Base-by-base conservation (phyloP, 2,113 vertebrate genomes). In the Grammomys surdaster region DNA sequence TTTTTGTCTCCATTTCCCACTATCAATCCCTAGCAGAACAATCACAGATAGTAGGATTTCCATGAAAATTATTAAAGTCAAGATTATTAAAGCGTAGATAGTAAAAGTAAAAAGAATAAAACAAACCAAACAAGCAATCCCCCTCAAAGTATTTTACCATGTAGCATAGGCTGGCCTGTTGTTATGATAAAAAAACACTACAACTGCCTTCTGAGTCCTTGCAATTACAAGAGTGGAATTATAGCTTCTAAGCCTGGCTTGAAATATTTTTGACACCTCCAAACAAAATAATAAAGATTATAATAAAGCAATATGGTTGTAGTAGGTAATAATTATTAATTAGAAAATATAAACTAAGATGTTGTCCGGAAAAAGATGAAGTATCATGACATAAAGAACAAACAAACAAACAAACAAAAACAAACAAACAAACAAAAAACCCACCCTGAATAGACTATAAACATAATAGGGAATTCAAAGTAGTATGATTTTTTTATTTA, bases 301-400 rank as follows among this genome's bases (percentile, higher is more conserved):
- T n/a, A 90, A 76, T 67, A 43, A 43, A 82, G 84, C 0, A 80
- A 65, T 84, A 63, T 58, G 46, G 26, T 82, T 6, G 36, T 31
- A 33, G 5, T 8, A 60, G 51, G 8, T 89, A 13, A 77, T 81
- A 28, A 7, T 86, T 76, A 48, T 43, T 11, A 92, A 81, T 94
- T 73, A 75, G 19, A 84, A 94, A 78, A 26, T 69, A 8, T 60
- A 86, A 60, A 89, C 72, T 43, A 86, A 94, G 86, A 86, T 26
- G 12, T 80, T 85, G 80, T 58, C 16, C 78, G 69, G 1, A 75
- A 90, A 80, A 81, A 75, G 3, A 33, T 81, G 7, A 86, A 73
- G 70, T 86, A 48, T 92, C 16, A 86, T 46, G 8, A 67, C 28
- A 65, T 56, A 12, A 65, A 48, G 40, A 0, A 78, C 20, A 90